Evolutionary conservation across 2,797 vertebrate genomes (phyloP).

Genomic region (Macroramphosus scolopax): DNA sequence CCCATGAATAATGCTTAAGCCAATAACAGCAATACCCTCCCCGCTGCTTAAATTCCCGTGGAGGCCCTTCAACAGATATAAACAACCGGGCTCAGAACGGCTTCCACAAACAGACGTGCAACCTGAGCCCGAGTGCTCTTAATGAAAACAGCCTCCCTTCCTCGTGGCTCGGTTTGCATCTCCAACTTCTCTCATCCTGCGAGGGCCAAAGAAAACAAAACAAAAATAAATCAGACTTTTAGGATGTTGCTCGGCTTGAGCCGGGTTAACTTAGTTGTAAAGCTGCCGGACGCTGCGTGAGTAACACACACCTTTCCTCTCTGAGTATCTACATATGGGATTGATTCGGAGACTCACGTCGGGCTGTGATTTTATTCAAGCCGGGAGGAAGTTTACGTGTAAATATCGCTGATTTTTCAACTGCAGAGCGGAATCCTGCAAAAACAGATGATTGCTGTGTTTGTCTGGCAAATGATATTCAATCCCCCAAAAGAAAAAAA

Average conservation of each 20-base stretch:
- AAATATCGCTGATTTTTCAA: slow-evolving; percentile 18
- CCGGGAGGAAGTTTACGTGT: slow-evolving; percentile 28
- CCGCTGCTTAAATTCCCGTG: slow-evolving; percentile 38
- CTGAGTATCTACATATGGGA: slow-evolving; percentile 47
- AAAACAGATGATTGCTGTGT: slow-evolving; percentile 40
- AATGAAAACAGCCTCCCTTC: slow-evolving; percentile 51
- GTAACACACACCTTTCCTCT: slow-evolving; percentile 15
- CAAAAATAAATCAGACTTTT: slow-evolving; percentile 38
- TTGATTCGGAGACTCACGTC: slow-evolving; percentile 41
- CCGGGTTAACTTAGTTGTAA: slow-evolving; percentile 32
- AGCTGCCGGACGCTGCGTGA: slow-evolving; percentile 45
- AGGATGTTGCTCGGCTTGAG: slow-evolving; percentile 49
- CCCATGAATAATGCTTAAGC: slow-evolving; percentile 55
- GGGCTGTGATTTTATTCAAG: slow-evolving; percentile 23
- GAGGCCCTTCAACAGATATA: slow-evolving; percentile 49
- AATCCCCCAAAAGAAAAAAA: slow-evolving; percentile 19
- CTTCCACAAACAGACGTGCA: slow-evolving; percentile 61
- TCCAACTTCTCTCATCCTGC: slow-evolving; percentile 39
- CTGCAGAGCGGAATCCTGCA: slow-evolving; percentile 15
- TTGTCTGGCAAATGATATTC: slow-evolving; percentile 31
- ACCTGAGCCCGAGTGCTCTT: slow-evolving; percentile 56
- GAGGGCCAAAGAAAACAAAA: slow-evolving; percentile 59
- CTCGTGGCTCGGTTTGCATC: slow-evolving; percentile 47
- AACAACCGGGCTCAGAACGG: slow-evolving; percentile 52
- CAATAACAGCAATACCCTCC: slow-evolving; percentile 52